Evolutionary conservation across 2,888 invertebrate species (phyloP).

Genomic region (Teleiodes luculella): DNA sequence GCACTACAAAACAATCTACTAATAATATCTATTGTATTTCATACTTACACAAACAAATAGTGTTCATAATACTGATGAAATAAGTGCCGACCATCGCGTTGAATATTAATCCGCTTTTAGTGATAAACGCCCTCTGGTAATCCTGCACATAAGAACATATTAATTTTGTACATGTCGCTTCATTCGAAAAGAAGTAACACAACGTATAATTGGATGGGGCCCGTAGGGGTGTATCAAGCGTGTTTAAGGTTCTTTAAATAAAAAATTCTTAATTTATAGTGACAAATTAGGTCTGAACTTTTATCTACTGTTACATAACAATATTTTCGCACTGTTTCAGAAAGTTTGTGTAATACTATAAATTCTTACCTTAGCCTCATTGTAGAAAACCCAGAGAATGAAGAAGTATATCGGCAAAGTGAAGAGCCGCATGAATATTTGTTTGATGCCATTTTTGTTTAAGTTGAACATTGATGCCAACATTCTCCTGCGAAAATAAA

Average conservation of each 20-base stretch:
- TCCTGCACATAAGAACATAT: slow-evolving; percentile 49
- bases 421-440: slow-evolving; percentile 86
- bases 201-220: too few relatives aligned
- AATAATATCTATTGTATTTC: background rate
- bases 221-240: too few relatives aligned
- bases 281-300: too few relatives aligned
- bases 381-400: slow-evolving; percentile 89
- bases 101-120: slow-evolving; percentile 84
- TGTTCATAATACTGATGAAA: slow-evolving; percentile 83
- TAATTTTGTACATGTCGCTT: too few relatives aligned
- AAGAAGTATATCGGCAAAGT: slow-evolving; percentile 87
- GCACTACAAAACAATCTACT: too few relatives aligned
- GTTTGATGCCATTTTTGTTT: slow-evolving; percentile 85
- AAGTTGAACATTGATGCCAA: slow-evolving; percentile 88
- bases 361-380: slow-evolving; percentile 75
- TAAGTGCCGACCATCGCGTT: slow-evolving; percentile 83
- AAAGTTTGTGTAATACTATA: too few relatives aligned
- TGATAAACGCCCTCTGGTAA: slow-evolving; percentile 83
- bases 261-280: too few relatives aligned
- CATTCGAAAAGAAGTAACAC: too few relatives aligned
- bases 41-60: slow-evolving; percentile 83
- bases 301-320: too few relatives aligned
- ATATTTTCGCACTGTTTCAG: too few relatives aligned
- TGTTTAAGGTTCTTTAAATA: too few relatives aligned
- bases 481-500: slow-evolving; percentile 80